Base-by-base conservation (phyloP, 2,888 invertebrate genomes). In the Acholoe squamosa region DNA sequence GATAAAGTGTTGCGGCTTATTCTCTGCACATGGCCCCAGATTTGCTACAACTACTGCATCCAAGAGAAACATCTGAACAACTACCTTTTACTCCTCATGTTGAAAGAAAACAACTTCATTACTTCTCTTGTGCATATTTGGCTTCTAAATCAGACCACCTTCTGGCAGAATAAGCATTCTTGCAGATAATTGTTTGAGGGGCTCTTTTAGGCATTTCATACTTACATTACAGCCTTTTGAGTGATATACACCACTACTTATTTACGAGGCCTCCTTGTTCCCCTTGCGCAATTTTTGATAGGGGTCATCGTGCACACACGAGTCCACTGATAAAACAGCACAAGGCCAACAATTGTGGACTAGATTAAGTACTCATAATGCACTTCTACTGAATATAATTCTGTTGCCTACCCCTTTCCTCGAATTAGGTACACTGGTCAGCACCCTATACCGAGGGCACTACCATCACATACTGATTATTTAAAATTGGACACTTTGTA, bases 1-100 rank as follows among this genome's bases (percentile, higher is more conserved):
- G 80, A 80, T 80, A 80, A 25, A n/a, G 5, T 22, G 76, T 80
- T 80, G 33, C 22, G 22, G 16, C 80, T 80, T 34, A 80, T 22
- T 80, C 80, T 80, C 43, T 80, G 80, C 80, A 80, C 80, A 80
- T 80, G 80, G 80, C 33, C 80, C 80, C 80, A 80, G 80, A 22
- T 22, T 22, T 19, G 16, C 16, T 76, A 16, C 25, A 31, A 22
- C 80, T 80, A 33, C 80, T 80, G 43, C 34, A 34, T 80, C 80
- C 80, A 80, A 80, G 10, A 34, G 34, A 43, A 80, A 80, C 43
- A 43, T n/a, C 33, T 80, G 14, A 22, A 43, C 71, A 14, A 25
- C 14, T 28, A 25, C 43, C 43, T 80, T 80, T 34, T 14, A 25
- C 34, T 43, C 33, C 10, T 43, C 43, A 7, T 43, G 3, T 43